phyloP scores from a whole-genome alignment of 2,797 vertebrate genomes.

The Phoxinus dragarum region DNA sequence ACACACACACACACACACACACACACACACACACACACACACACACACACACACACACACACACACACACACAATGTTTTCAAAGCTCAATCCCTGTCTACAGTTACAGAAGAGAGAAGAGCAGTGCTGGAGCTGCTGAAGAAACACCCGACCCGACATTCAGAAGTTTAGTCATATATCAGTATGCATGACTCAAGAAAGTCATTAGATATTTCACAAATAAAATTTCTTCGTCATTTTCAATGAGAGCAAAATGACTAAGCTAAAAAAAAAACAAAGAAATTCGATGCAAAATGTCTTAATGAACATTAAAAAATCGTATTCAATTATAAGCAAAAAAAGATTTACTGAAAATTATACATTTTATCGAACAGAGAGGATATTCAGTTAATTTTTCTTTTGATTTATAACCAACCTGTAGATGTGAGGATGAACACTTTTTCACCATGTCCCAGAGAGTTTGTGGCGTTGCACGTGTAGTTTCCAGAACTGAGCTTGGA shows the following conservation, averaged over 20 bases:
- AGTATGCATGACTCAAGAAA: not conserved
- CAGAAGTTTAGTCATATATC: not conserved
- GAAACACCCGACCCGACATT: not conserved
- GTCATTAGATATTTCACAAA: not conserved
- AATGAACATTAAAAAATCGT: not conserved
- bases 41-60: no score
- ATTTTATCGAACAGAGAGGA: not conserved
- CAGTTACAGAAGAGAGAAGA: not conserved
- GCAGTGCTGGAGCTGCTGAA: not conserved
- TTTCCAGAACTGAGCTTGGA: constrained; percentile 38
- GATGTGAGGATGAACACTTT: constrained; percentile 45
- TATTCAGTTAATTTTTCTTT: not conserved
- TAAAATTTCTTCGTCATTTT: not conserved
- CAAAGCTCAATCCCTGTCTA: not conserved
- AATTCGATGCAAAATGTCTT: not conserved
- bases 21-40: not conserved
- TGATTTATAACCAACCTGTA: not conserved
- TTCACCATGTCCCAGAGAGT: not conserved
- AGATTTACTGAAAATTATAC: no score
- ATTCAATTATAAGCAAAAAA: not conserved
- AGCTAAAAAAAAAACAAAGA: not conserved
- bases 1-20: no score
- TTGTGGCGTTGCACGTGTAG: constrained; percentile 48
- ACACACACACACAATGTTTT: not conserved
- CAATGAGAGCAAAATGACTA: not conserved